Percentiles rank a stretch among this genome's conserved stretches.
Evolutionary conservation across 1,140 invertebrate species (phyloP).

Genomic region (Cyphomyrmex costatus): DNA sequence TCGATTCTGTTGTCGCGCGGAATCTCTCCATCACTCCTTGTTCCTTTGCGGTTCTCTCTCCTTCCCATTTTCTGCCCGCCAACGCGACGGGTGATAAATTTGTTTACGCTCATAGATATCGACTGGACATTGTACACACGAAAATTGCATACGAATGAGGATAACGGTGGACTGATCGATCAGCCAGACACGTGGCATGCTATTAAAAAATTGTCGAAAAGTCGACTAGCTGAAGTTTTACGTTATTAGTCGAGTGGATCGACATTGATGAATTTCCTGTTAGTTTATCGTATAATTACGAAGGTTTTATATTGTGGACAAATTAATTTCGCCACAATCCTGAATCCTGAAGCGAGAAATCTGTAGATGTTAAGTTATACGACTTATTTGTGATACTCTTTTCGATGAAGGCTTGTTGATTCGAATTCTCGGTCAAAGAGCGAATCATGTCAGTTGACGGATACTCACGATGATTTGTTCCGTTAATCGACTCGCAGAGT

Average conservation of each 20-base stretch:
- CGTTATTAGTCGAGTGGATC: not conserved
- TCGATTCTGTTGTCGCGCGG: conserved; percentile 26
- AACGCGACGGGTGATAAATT: conserved; percentile 41
- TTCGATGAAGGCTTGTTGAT: not conserved
- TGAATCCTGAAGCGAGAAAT: not conserved
- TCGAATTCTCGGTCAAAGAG: conserved; percentile 34
- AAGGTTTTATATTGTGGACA: not conserved
- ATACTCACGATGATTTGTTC: conserved; percentile 14
- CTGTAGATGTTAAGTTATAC: not conserved
- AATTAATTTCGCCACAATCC: not conserved
- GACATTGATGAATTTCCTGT: not conserved
- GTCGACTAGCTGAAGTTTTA: not conserved
- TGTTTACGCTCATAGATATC: conserved; percentile 45
- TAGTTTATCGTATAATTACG: not conserved
- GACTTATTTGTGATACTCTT: conserved; percentile 34
- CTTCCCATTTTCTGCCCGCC: conserved; percentile 5
- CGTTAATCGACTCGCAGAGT: conserved; percentile 17
- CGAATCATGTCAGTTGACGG: not conserved
- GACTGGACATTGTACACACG: not conserved
- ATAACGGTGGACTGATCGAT: not conserved
- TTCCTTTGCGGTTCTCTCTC: not conserved
- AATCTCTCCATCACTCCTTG: not conserved
- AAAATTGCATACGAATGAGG: conserved; percentile 35
- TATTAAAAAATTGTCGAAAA: conserved; percentile 22
- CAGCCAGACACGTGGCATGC: not conserved